Evolutionary conservation across 2,888 invertebrate species (phyloP).

Genomic region (Cantharis lateralis): DNA sequence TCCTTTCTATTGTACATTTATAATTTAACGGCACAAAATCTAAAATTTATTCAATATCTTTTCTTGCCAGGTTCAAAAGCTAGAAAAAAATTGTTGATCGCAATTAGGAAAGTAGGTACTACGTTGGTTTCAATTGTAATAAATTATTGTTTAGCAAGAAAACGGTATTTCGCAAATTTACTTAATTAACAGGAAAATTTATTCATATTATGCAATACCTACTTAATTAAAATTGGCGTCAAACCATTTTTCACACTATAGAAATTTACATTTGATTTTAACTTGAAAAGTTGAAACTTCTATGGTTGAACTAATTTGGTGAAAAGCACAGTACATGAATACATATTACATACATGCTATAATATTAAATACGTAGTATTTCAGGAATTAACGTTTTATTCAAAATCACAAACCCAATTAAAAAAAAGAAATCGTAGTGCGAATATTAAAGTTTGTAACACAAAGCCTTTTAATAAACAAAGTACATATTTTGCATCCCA

Average conservation of each 20-base stretch:
- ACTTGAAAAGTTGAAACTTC: background rate
- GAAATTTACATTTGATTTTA: background rate
- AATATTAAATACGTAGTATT: background rate
- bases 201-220: background rate
- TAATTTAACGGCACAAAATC: background rate
- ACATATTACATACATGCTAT: background rate
- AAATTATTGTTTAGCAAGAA: background rate
- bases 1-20: background rate
- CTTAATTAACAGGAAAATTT: background rate
- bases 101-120: background rate
- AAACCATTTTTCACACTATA: background rate
- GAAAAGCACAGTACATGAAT: background rate
- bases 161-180: background rate
- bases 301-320: background rate
- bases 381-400: background rate
- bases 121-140: background rate
- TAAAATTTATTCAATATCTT: background rate
- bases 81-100: background rate
- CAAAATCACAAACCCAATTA: background rate
- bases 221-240: background rate
- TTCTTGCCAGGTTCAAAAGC: background rate
- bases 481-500: background rate
- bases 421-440: background rate
- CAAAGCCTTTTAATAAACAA: background rate
- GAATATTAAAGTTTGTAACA: background rate